phyloP scores from a whole-genome alignment of 2,888 invertebrate genomes.

The Calameuta filiformis region DNA sequence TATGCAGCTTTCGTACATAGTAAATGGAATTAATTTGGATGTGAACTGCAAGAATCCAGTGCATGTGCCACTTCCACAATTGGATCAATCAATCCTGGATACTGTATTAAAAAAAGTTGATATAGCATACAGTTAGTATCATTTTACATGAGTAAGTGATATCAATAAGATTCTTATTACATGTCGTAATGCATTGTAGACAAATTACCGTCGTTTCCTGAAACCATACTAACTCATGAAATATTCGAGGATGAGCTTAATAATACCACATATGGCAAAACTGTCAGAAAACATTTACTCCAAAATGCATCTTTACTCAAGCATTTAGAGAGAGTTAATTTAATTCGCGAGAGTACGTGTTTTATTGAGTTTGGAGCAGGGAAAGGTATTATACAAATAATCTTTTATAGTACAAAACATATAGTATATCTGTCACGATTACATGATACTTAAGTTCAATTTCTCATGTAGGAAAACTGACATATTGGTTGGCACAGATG shows the following conservation, averaged over 20 bases:
- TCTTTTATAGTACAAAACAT: conserved; percentile 4
- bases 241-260: conserved; percentile 67
- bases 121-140: conserved; percentile 47
- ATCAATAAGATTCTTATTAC: background rate
- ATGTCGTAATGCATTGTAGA: conserved; percentile 38
- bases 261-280: conserved; percentile 71
- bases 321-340: conserved; percentile 72
- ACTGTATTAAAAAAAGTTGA: conserved; percentile 53
- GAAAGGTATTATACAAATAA: conserved; percentile 72
- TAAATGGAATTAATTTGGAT: conserved; percentile 67
- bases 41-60: conserved; percentile 22
- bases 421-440: background rate
- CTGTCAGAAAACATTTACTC: conserved; percentile 78
- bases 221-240: conserved; percentile 63
- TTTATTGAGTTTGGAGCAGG: conserved; percentile 92
- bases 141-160: background rate
- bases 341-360: conserved; percentile 74
- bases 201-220: conserved; percentile 59
- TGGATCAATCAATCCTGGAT: conserved; percentile 42
- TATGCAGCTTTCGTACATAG: conserved; percentile 69
- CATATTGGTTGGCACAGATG: conserved; percentile 79
- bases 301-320: conserved; percentile 84
- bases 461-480: conserved; percentile 74
- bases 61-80: conserved; percentile 46
- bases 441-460: background rate